Conservation (phyloP, 2,888 invertebrate genomes). For the Stegana nigrithorax region DNA sequence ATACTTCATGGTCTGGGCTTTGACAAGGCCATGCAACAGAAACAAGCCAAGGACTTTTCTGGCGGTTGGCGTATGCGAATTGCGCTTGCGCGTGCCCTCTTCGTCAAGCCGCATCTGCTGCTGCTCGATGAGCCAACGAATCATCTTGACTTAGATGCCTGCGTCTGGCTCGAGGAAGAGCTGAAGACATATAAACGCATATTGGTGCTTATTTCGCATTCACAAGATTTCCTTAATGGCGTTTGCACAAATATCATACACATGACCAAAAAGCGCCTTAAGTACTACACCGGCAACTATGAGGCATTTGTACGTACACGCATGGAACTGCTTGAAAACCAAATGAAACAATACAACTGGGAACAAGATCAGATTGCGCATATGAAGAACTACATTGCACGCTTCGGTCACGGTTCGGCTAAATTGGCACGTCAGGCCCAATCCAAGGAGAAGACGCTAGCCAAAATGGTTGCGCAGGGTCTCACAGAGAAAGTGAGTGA, state of each 20-base stretch:
- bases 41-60: constrained; percentile 88
- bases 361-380: constrained; percentile 99
- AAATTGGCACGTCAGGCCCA: constrained; percentile 99
- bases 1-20: constrained; percentile 98
- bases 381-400: constrained; percentile 99
- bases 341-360: constrained; percentile 99
- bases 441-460: constrained; percentile 98
- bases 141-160: constrained; percentile 98
- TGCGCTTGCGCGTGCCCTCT: constrained; percentile 94
- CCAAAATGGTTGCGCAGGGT: constrained; percentile 99
- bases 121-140: constrained; percentile 99
- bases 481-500: constrained; percentile 93
- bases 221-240: constrained; percentile 98
- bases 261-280: constrained; percentile 90
- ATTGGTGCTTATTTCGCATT: constrained; percentile 97
- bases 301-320: constrained; percentile 96
- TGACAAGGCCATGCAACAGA: constrained; percentile 84
- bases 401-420: constrained; percentile 99
- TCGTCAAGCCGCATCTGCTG: constrained; percentile 96
- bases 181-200: constrained; percentile 96
- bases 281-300: constrained; percentile 97
- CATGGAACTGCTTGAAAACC: constrained; percentile 95
- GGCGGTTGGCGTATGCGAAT: constrained; percentile 98
- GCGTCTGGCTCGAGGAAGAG: constrained; percentile 99
- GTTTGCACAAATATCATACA: constrained; percentile 97